These are phyloP conservation scores for Tromatobia lineatoria DNA, from an alignment of 2,888 invertebrate genomes.

Conservation along the genomic window DNA sequence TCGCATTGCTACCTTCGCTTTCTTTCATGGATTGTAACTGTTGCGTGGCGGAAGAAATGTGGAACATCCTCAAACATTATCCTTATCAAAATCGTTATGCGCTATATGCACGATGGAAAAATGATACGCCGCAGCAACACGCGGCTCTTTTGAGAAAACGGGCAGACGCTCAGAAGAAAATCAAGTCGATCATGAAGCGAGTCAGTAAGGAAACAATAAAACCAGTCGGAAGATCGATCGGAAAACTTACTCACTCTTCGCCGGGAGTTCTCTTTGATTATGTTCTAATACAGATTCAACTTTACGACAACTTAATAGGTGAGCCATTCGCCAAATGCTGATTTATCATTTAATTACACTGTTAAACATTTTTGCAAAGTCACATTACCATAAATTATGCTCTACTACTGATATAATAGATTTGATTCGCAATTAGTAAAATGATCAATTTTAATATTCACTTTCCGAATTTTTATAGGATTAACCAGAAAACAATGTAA, in stretches of 20 bases:
- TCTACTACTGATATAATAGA: no score
- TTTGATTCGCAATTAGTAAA: no score
- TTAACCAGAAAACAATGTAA: no score
- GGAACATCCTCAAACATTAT: conserved; percentile 94
- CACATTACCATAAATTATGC: no score
- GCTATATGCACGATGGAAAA: conserved; percentile 98
- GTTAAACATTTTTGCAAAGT: not conserved
- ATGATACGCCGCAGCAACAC: conserved; percentile 93
- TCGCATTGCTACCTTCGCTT: conserved; percentile 95
- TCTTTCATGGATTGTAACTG: conserved; percentile 98
- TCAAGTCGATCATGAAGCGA: conserved; percentile 98
- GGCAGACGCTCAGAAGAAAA: conserved; percentile 95
- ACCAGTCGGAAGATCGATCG: conserved; percentile 97
- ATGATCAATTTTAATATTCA: no score
- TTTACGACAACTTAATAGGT: conserved; percentile 96
- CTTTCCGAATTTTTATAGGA: no score
- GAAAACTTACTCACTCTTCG: conserved; percentile 98
- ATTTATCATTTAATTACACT: conserved; percentile 2
- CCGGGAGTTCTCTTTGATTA: conserved; percentile 99
- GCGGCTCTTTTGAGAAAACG: conserved; percentile 94
- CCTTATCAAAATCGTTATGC: conserved; percentile 95
- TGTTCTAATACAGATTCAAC: conserved; percentile 94
- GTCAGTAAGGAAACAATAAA: conserved; percentile 99
- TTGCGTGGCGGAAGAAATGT: conserved; percentile 98
- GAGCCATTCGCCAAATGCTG: conserved; percentile 45